These are phyloP conservation scores for Cyclargus thomasi DNA, from an alignment of 1,140 invertebrate species.

Conservation along the genomic window DNA sequence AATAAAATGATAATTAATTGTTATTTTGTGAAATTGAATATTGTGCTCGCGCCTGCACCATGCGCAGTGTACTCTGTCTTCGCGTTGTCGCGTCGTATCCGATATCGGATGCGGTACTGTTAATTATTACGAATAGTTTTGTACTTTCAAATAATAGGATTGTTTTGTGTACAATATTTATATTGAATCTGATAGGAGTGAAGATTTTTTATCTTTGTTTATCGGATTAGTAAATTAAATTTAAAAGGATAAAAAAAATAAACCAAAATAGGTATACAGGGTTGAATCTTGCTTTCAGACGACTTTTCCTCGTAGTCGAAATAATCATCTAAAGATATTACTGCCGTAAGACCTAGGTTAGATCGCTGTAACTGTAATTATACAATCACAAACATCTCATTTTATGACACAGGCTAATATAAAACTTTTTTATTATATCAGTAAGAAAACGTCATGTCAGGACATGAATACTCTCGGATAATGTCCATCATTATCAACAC, in stretches of 20 bases:
- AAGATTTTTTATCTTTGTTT: neutral
- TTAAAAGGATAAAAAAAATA: neutral
- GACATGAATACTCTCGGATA: no score
- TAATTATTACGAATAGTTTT: neutral
- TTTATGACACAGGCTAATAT: neutral
- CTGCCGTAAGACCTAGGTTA: neutral
- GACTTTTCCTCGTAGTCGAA: neutral
- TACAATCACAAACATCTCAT: neutral
- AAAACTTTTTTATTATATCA: neutral
- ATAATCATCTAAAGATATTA: neutral
- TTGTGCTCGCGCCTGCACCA: no score
- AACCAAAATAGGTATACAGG: neutral
- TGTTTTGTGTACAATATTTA: neutral
- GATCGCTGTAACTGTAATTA: neutral
- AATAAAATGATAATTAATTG: no score
- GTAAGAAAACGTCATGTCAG: no score
- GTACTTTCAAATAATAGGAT: neutral
- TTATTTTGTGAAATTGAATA: no score
- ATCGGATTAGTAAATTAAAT: neutral
- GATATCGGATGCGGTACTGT: neutral
- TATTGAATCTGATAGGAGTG: neutral
- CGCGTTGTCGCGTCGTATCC: neutral
- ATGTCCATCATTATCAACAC: no score
- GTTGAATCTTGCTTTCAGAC: neutral
- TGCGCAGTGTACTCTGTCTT: no score